Evolutionary conservation across 2,113 vertebrate species (phyloP).

Genomic region (Perccottus glenii): DNA sequence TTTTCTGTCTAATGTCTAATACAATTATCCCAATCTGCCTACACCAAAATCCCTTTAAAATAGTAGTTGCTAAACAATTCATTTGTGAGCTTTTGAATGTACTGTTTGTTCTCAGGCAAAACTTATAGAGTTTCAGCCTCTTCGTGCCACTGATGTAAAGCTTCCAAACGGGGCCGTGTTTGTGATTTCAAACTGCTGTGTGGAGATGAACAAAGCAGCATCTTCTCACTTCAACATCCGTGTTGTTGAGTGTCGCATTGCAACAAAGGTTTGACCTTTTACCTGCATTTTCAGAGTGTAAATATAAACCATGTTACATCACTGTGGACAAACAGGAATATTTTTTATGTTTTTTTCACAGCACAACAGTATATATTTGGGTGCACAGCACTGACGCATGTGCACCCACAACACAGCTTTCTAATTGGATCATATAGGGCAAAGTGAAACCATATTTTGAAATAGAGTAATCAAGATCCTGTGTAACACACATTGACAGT

Average conservation of each 20-base stretch:
- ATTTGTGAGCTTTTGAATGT: slow-evolving; percentile 18
- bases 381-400: no score
- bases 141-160: slow-evolving; percentile 89
- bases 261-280: slow-evolving; percentile 86
- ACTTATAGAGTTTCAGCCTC: slow-evolving; percentile 93
- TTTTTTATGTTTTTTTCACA: no score
- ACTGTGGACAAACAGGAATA: no score
- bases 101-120: slow-evolving; percentile 85
- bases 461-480: no score
- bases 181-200: slow-evolving; percentile 96
- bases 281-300: background rate
- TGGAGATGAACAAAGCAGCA: slow-evolving; percentile 97
- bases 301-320: background rate
- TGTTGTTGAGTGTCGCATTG: slow-evolving; percentile 90
- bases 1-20: background rate
- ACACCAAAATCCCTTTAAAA: background rate
- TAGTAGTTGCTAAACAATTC: no score
- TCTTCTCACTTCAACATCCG: slow-evolving; percentile 95
- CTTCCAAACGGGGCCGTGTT: slow-evolving; percentile 90
- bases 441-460: no score
- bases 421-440: no score
- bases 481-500: no score
- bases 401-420: background rate
- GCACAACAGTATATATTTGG: no score
- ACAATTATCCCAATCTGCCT: no score